A percentile compares a stretch with the other conserved stretches of the same genome.
Evolutionary conservation across 1,140 invertebrate species (phyloP).

Genomic region (Ectropis grisescens): DNA sequence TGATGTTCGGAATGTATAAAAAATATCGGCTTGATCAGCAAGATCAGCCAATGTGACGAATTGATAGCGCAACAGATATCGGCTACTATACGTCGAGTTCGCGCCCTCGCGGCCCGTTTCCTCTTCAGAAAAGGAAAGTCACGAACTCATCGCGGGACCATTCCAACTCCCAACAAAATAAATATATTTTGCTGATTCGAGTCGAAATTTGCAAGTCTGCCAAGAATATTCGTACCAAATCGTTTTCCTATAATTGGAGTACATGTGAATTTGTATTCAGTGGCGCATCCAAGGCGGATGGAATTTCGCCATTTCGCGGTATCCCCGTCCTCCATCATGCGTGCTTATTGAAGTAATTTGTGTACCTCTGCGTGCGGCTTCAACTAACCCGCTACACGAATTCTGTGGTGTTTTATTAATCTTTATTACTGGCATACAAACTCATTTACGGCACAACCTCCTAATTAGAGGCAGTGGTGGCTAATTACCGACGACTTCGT

Average conservation of each 20-base stretch:
- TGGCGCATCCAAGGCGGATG: constrained; percentile 56
- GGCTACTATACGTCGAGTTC: neutral
- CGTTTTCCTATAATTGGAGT: constrained; percentile 70
- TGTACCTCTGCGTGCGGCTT: constrained; percentile 26
- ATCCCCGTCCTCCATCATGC: constrained; percentile 55
- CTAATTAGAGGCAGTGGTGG: constrained; percentile 14
- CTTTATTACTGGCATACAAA: constrained; percentile 11
- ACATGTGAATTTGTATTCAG: constrained; percentile 69
- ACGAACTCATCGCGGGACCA: constrained; percentile 36
- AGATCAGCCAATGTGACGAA: no score
- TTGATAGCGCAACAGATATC: constrained; percentile 7
- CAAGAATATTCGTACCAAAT: constrained; percentile 69
- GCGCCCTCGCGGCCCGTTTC: no score
- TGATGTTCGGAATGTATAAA: no score
- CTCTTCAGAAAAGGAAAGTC: constrained; percentile 32
- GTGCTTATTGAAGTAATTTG: constrained; percentile 62
- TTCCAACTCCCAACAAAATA: constrained; percentile 55
- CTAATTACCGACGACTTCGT: neutral
- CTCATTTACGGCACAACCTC: constrained; percentile 21
- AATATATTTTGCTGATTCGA: constrained; percentile 65
- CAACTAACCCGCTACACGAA: no score
- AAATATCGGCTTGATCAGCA: no score
- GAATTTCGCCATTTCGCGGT: constrained; percentile 54
- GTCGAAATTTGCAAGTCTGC: constrained; percentile 67
- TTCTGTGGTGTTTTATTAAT: constrained; percentile 9